Percentiles rank a stretch among this genome's conserved stretches.
phyloP scores from a whole-genome alignment of 2,113 vertebrate genomes.

The Cephalopterus ornatus region DNA sequence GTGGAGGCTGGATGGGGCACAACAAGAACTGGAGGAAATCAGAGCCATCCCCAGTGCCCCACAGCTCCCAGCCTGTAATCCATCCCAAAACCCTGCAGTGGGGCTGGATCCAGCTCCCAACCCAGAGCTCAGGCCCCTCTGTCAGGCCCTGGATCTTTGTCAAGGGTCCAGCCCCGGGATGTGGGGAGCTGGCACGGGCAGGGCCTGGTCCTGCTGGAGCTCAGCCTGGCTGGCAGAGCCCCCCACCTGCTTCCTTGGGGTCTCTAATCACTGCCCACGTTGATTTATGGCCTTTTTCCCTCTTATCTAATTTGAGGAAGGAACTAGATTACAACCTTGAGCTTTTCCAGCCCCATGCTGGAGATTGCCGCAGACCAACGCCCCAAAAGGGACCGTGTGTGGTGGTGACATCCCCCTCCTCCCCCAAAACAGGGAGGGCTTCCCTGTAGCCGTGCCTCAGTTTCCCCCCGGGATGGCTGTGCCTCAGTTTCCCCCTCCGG shows the following conservation, averaged over 20 bases:
- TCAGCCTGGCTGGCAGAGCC: not conserved
- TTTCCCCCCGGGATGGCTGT: not conserved
- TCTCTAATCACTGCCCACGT: not conserved
- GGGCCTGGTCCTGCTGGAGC: fast-evolving
- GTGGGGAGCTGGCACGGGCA: not conserved
- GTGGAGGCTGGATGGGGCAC: not conserved
- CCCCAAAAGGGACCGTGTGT: fast-evolving
- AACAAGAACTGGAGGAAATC: fast-evolving
- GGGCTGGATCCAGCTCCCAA: not conserved
- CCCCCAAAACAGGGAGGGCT: not conserved
- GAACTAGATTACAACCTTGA: slow-evolving; percentile 53
- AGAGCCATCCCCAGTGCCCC: fast-evolving
- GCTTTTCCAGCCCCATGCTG: not conserved
- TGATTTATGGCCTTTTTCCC: slow-evolving; percentile 33
- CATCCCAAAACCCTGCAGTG: fast-evolving
- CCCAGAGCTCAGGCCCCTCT: not conserved
- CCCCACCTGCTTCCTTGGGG: not conserved
- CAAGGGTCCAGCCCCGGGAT: fast-evolving
- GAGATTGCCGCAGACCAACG: not conserved
- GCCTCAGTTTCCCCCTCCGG: not conserved
- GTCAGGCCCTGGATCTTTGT: not conserved
- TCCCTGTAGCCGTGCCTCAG: not conserved
- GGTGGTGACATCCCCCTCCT: not conserved
- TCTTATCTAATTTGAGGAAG: slow-evolving; percentile 43
- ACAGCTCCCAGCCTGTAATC: fast-evolving